These are phyloP conservation scores for Cyclargus thomasi DNA, from an alignment of 1,140 invertebrate genomes.

Conservation along the genomic window DNA sequence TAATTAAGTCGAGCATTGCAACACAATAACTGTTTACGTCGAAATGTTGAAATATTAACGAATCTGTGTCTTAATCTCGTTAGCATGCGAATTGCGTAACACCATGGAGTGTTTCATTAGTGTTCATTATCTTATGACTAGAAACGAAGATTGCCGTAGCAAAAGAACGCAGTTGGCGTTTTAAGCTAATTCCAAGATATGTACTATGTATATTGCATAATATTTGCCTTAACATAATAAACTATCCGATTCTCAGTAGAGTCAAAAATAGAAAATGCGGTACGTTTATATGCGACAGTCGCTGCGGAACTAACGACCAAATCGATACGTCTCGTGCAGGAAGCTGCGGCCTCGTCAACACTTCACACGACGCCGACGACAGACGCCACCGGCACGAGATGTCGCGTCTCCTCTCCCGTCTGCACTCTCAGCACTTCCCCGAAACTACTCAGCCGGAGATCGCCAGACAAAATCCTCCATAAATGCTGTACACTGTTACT, in stretches of 20 bases:
- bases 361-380: background rate
- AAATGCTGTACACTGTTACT: no score
- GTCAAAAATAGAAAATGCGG: no score
- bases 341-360: slow-evolving; percentile 4
- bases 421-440: no score
- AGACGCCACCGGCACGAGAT: background rate
- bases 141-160: no score
- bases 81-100: background rate
- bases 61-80: background rate
- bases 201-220: no score
- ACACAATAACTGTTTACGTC: background rate
- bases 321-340: background rate
- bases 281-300: background rate
- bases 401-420: background rate
- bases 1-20: background rate
- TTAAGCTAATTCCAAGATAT: no score
- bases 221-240: no score
- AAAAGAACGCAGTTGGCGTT: no score
- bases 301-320: background rate
- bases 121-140: no score
- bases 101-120: background rate
- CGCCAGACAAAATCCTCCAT: no score
- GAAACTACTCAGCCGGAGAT: no score
- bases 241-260: no score
- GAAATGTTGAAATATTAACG: background rate